phyloP scores from a whole-genome alignment of 2,797 vertebrate genomes.

The Anabacerthia variegaticeps region DNA sequence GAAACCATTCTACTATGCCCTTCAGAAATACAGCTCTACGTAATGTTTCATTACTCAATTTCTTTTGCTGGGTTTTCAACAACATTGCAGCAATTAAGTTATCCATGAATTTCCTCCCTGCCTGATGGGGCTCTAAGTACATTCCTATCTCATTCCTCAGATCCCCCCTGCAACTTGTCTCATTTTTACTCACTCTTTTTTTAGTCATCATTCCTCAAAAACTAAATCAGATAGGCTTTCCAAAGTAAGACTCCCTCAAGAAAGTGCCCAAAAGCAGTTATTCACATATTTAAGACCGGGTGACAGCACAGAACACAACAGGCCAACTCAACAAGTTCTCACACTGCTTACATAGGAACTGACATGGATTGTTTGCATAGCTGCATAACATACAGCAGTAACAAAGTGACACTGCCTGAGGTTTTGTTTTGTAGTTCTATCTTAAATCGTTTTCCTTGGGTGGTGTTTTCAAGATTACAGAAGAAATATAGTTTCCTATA shows the following conservation, averaged over 20 bases:
- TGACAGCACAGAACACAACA: background rate
- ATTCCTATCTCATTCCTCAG: background rate
- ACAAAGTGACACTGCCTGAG: background rate
- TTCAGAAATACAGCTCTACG: constrained; percentile 71
- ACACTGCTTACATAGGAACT: background rate
- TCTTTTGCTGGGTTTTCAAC: constrained; percentile 12
- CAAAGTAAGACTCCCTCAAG: background rate
- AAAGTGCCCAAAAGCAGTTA: background rate
- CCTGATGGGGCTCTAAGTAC: background rate
- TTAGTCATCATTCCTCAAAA: background rate
- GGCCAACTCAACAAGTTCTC: background rate
- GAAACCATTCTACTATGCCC: constrained; percentile 79
- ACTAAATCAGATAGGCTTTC: background rate
- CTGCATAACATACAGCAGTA: background rate
- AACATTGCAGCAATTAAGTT: background rate
- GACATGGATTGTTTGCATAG: background rate
- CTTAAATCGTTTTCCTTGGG: background rate
- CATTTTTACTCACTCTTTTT: background rate
- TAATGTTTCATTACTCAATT: constrained; percentile 68
- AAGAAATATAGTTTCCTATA: background rate
- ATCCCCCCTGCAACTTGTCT: background rate
- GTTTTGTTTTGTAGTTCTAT: background rate
- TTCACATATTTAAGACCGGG: background rate
- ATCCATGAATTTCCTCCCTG: background rate
- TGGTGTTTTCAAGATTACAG: background rate